phyloP scores from a whole-genome alignment of 2,113 vertebrate species.

The Oreochromis niloticus region DNA sequence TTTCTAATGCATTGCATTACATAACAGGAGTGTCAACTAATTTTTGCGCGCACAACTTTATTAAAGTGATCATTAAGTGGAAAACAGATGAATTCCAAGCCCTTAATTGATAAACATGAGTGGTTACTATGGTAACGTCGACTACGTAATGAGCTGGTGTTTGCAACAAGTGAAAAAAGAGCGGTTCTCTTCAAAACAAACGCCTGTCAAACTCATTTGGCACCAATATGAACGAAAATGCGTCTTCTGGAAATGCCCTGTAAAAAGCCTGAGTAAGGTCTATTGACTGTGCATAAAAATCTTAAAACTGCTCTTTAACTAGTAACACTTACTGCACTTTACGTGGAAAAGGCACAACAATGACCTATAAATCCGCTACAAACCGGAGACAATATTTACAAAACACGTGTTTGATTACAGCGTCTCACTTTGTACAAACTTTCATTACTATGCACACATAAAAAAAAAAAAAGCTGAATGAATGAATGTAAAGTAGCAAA shows the following conservation, averaged over 20 bases:
- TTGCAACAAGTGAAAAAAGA: conserved; percentile 56
- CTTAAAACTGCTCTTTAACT: neutral
- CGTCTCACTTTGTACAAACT: neutral
- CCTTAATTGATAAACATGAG: neutral
- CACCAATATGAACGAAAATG: neutral
- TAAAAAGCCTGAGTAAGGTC: neutral
- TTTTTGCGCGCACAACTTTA: neutral
- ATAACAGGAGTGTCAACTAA: neutral
- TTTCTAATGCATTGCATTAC: neutral
- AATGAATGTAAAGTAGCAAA: conserved; percentile 12
- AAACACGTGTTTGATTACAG: neutral
- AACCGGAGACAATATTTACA: neutral
- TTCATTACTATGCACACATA: neutral
- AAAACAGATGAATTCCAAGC: neutral
- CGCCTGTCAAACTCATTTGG: conserved; percentile 29
- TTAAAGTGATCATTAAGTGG: neutral
- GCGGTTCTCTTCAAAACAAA: conserved; percentile 57
- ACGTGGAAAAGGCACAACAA: neutral
- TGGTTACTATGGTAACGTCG: conserved; percentile 49
- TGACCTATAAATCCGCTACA: neutral
- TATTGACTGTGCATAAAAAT: neutral
- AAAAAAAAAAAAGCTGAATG: neutral
- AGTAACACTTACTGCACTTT: neutral
- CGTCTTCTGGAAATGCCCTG: neutral
- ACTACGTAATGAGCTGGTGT: conserved; percentile 16